A percentile compares a stretch with the other conserved stretches of the same genome.
Conservation (phyloP, 2,888 invertebrate species). For the Agrenia bidenticulata region DNA sequence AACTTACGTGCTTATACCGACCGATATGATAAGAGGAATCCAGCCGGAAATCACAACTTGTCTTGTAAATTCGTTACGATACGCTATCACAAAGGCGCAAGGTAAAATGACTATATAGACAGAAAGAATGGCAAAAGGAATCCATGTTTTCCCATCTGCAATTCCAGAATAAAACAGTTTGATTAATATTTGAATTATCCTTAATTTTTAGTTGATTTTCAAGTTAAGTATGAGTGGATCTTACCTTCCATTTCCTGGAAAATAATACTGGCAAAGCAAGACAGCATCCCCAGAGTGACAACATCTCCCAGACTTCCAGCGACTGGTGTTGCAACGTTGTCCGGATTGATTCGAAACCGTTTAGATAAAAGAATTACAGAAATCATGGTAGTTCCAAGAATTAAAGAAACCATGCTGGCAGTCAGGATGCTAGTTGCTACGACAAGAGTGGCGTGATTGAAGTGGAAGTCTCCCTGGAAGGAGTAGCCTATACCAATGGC, state of each 20-base stretch:
- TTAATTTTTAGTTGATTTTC: no score
- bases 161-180: not conserved
- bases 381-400: conserved; percentile 66
- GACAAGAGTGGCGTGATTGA: conserved; percentile 69
- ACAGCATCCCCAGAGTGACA: conserved; percentile 66
- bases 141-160: conserved; percentile 58
- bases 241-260: conserved; percentile 35
- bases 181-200: not conserved
- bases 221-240: not conserved
- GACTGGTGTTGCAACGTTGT: conserved; percentile 62
- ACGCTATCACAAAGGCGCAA: conserved; percentile 71
- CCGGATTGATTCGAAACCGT: conserved; percentile 53
- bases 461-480: conserved; percentile 68
- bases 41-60: conserved; percentile 73
- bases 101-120: conserved; percentile 68
- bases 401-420: conserved; percentile 73
- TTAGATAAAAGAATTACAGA: conserved; percentile 71
- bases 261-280: conserved; percentile 61
- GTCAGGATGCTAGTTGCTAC: conserved; percentile 74
- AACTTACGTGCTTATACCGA: conserved; percentile 66
- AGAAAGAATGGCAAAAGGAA: conserved; percentile 65
- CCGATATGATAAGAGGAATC: conserved; percentile 73
- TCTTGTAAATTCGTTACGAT: conserved; percentile 68
- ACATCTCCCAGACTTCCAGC: conserved; percentile 79
- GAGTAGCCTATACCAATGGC: conserved; percentile 70